These are phyloP conservation scores for Dryococelus australis DNA, from an alignment of 2,888 invertebrate genomes.

Conservation along the genomic window DNA sequence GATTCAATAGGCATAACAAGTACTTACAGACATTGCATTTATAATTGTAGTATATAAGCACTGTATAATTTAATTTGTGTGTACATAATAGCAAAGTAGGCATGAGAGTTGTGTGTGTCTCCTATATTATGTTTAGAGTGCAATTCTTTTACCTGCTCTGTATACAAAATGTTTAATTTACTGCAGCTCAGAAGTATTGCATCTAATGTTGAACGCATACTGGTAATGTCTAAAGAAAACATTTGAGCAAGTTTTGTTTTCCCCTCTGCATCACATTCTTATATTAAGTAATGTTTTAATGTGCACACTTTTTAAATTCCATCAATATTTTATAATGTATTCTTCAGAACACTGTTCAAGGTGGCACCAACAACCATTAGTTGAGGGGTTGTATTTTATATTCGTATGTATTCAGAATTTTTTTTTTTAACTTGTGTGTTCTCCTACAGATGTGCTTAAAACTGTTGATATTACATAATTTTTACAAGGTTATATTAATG, in stretches of 20 bases:
- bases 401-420: background rate
- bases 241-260: background rate
- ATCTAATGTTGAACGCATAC: background rate
- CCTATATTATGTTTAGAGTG: background rate
- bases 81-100: slow-evolving; percentile 21
- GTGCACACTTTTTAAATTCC: slow-evolving; percentile 8
- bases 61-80: background rate
- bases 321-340: slow-evolving; percentile 5
- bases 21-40: slow-evolving; percentile 45
- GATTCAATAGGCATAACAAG: slow-evolving; percentile 29
- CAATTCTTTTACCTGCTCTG: slow-evolving; percentile 13
- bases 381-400: slow-evolving; percentile 26
- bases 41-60: slow-evolving; percentile 32
- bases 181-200: background rate
- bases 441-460: slow-evolving; percentile 16
- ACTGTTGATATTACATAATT: slow-evolving; percentile 13
- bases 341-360: background rate
- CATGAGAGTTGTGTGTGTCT: slow-evolving; percentile 16
- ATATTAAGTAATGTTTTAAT: background rate
- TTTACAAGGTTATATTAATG: background rate
- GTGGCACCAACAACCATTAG: slow-evolving; percentile 17
- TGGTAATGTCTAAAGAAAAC: background rate
- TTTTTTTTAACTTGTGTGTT: slow-evolving; percentile 4
- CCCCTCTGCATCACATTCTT: background rate
- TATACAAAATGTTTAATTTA: background rate